Percentiles rank a stretch among this genome's conserved stretches.
phyloP scores from a whole-genome alignment of 2,113 vertebrate species.

The Tachysurus fulvidraco region DNA sequence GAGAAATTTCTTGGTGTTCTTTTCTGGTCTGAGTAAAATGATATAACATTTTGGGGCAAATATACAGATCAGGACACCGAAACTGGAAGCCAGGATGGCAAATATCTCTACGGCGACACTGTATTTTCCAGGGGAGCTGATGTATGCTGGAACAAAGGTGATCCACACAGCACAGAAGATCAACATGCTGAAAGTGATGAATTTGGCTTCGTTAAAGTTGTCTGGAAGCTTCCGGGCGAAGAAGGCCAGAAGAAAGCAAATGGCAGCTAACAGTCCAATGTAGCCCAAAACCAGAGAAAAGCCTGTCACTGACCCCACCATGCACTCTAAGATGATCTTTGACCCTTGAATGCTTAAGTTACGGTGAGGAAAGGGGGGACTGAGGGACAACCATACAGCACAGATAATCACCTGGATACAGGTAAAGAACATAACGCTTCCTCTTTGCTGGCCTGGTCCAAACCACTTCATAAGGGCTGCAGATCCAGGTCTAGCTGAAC shows the following conservation, averaged over 20 bases:
- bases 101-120: conserved; percentile 69
- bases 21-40: conserved; percentile 69
- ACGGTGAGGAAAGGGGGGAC: conserved; percentile 62
- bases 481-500: conserved; percentile 61
- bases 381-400: conserved; percentile 65
- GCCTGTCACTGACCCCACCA: conserved; percentile 66
- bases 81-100: conserved; percentile 72
- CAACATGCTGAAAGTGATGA: conserved; percentile 78
- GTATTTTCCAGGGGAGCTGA: conserved; percentile 72
- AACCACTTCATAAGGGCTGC: conserved; percentile 61
- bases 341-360: conserved; percentile 62
- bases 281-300: conserved; percentile 74
- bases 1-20: conserved; percentile 66
- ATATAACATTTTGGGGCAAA: conserved; percentile 76
- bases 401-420: conserved; percentile 68
- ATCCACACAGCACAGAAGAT: conserved; percentile 75
- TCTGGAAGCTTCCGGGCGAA: conserved; percentile 72
- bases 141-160: conserved; percentile 71
- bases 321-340: conserved; percentile 70
- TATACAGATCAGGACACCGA: conserved; percentile 65
- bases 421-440: conserved; percentile 57
- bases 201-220: conserved; percentile 66
- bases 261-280: conserved; percentile 71
- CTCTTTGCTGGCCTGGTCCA: conserved; percentile 58
- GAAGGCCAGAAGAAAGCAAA: conserved; percentile 70